Percentiles rank a stretch among this genome's conserved stretches.
phyloP scores from a whole-genome alignment of 2,888 invertebrate genomes.

The Morinoia aosen region DNA sequence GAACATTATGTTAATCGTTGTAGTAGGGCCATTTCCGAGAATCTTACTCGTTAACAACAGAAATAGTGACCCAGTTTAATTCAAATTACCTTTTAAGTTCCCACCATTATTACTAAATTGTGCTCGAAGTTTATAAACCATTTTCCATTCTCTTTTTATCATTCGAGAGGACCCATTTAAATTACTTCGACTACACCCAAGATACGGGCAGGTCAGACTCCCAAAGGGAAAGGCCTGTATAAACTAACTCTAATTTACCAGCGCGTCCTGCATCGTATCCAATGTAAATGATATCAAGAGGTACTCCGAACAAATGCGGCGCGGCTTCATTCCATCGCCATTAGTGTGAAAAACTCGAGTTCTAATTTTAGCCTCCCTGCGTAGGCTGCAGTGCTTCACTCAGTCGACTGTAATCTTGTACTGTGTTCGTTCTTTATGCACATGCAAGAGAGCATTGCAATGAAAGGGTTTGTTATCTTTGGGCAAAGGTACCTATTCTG shows the following conservation, averaged over 20 bases:
- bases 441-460: background rate
- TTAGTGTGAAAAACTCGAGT: background rate
- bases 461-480: background rate
- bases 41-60: background rate
- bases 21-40: too few relatives aligned
- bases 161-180: background rate
- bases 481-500: background rate
- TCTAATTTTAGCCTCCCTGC: background rate
- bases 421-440: background rate
- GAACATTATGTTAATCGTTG: too few relatives aligned
- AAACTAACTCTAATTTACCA: background rate
- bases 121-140: background rate
- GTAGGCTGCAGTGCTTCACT: background rate
- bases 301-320: background rate
- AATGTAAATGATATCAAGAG: background rate
- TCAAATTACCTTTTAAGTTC: background rate
- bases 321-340: background rate
- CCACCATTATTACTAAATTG: background rate
- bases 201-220: background rate
- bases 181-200: background rate
- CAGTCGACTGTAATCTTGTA: background rate
- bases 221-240: background rate
- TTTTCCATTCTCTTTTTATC: background rate
- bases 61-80: background rate
- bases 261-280: background rate